Conservation (phyloP, 2,888 invertebrate species). For the Lordiphosa andalusiaca region DNA sequence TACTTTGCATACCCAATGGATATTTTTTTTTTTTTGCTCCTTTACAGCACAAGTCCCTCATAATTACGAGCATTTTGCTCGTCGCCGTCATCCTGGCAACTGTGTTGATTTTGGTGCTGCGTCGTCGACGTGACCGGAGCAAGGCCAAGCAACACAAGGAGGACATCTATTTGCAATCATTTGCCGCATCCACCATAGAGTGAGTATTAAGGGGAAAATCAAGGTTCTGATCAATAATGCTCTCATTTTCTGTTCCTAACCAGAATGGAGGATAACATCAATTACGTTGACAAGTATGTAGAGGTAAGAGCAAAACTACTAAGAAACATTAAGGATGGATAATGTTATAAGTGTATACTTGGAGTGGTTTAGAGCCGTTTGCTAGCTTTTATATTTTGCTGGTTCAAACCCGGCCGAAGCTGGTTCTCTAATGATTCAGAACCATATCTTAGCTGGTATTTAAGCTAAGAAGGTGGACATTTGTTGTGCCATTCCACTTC, state of each 20-base stretch:
- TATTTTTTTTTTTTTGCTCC: neutral
- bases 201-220: constrained; percentile 25
- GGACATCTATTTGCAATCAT: constrained; percentile 56
- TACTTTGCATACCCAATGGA: too few species aligned
- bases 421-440: too few species aligned
- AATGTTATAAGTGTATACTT: too few species aligned
- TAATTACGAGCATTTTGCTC: constrained; percentile 48
- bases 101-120: constrained; percentile 34
- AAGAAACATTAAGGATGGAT: too few species aligned
- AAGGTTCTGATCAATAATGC: neutral
- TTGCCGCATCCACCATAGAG: constrained; percentile 46
- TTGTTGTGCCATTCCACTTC: too few species aligned
- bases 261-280: constrained; percentile 82
- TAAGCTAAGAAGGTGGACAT: too few species aligned
- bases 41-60: constrained; percentile 48
- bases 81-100: constrained; percentile 39
- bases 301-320: constrained; percentile 77
- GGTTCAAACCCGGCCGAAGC: too few species aligned
- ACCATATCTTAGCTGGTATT: too few species aligned
- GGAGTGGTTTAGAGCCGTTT: too few species aligned
- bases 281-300: constrained; percentile 83
- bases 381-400: too few species aligned
- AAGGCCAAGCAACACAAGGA: constrained; percentile 52
- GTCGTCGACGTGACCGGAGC: constrained; percentile 36
- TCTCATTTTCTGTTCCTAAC: constrained; percentile 16